Evolutionary conservation across 2,797 vertebrate species (phyloP).

Genomic region (Chaenodraco wilsoni): DNA sequence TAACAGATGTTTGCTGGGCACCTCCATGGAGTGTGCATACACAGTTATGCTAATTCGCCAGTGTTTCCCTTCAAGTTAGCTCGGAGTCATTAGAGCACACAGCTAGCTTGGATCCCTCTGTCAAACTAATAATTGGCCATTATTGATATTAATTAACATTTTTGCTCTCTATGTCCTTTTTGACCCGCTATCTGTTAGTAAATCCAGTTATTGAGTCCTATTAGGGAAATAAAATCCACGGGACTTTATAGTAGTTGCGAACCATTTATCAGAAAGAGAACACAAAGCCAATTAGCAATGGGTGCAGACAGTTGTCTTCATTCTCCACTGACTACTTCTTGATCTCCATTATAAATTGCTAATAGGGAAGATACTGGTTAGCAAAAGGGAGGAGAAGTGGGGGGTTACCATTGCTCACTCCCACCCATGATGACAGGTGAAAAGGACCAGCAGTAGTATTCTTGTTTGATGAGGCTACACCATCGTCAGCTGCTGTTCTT

Average conservation of each 20-base stretch:
- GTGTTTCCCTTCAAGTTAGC: constrained; percentile 95
- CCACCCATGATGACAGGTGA: constrained; percentile 90
- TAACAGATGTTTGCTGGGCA: constrained; percentile 99
- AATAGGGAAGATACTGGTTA: constrained; percentile 97
- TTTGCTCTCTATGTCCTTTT: constrained; percentile 93
- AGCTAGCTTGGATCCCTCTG: constrained; percentile 98
- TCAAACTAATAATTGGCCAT: constrained; percentile 99
- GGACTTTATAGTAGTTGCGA: constrained; percentile 89
- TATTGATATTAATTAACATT: constrained; percentile 99
- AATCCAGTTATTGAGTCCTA: constrained; percentile 96
- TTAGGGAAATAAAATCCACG: constrained; percentile 93
- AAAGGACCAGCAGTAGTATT: constrained; percentile 88
- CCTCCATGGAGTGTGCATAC: constrained; percentile 90
- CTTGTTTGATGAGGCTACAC: constrained; percentile 88
- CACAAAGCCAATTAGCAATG: constrained; percentile 99
- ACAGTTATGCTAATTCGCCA: constrained; percentile 99
- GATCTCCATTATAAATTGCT: constrained; percentile 99
- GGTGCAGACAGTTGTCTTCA: constrained; percentile 98
- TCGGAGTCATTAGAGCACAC: constrained; percentile 96
- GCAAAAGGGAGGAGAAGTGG: constrained; percentile 84
- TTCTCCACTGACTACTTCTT: constrained; percentile 98
- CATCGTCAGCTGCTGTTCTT: constrained; percentile 93
- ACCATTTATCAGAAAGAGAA: constrained; percentile 99
- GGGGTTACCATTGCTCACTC: constrained; percentile 90
- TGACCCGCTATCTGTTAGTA: constrained; percentile 99